Base-by-base conservation (phyloP, 2,797 vertebrate genomes). In the Myotis pilosus region DNA sequence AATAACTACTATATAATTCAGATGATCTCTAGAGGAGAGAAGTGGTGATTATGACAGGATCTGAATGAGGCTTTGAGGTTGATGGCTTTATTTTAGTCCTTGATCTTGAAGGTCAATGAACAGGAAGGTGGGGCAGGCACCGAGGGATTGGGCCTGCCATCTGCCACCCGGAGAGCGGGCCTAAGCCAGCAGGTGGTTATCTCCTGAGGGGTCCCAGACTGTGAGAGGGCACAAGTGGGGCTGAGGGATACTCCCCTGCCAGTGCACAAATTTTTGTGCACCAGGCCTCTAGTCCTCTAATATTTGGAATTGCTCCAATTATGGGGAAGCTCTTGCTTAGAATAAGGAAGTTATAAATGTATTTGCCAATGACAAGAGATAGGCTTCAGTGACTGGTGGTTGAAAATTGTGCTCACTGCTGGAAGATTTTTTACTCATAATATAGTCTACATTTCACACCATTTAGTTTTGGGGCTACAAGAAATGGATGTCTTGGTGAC, bases 221-320 rank as follows among this genome's bases (percentile, higher is more conserved):
- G 41, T 44, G 41, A 44, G 41, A 44, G 41, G 41, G 41, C 41
- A 44, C 41, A 44, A 44, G 41, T 44, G 41, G 41, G 41, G 41
- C 41, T 44, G 41, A 44, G 41, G 41, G 41, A 44, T 8, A 44
- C 41, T 9, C 41, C 41, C 41, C 41, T 9, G 8, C 41, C 41
- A 44, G 41, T 44, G 41, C 41, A 44, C 41, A 44, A 44, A 44
- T 44, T 44, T 44, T 44, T 44, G 41, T 44, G 41, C 41, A 44
- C 41, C 1, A 2, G 41, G 41, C 41, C 41, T 44, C 41, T 44
- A 44, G 41, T 44, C 41, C 23, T 51, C 28, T 91, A 96, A 79
- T 94, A 87, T 84, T 75, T 89, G 23, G 11, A 74, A 80, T 81
- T 96, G 36, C 13, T 91, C 13, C 76, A 95, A 89, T 85, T 89